Evolutionary conservation across 92 coral and sea anemone species (phyloP).

Genomic region (Diadumene lineata): DNA sequence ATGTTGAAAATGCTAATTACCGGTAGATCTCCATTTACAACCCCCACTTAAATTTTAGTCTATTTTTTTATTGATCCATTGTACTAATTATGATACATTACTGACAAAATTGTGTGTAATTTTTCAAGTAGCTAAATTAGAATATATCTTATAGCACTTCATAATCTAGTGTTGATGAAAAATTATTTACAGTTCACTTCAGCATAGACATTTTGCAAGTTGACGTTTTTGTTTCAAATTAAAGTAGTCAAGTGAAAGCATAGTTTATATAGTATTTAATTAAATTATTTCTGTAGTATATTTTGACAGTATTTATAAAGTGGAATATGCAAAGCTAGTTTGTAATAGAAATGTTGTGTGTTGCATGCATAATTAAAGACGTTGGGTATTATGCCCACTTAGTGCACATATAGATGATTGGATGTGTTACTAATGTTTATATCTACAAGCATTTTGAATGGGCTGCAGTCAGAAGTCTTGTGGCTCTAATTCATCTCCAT

Average conservation of each 20-base stretch:
- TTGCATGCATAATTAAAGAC: background rate
- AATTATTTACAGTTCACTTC: no score
- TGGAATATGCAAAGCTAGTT: background rate
- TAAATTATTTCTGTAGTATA: background rate
- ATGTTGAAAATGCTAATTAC: no score
- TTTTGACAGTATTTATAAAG: background rate
- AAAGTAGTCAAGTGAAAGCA: no score
- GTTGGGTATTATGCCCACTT: conserved; percentile 1
- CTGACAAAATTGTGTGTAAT: background rate
- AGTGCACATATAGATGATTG: background rate
- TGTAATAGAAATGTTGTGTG: background rate
- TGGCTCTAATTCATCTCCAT: conserved; percentile 4
- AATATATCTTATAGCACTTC: no score
- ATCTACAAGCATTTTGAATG: conserved; percentile 1
- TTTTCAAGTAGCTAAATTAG: background rate
- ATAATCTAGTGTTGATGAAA: no score
- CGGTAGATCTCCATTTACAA: no score
- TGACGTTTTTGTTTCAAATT: no score
- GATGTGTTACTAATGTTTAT: background rate
- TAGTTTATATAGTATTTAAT: no score
- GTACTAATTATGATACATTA: no score
- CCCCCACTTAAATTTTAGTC: no score
- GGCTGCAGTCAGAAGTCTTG: background rate
- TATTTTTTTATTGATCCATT: no score
- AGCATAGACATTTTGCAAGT: no score